phyloP scores from a whole-genome alignment of 1,140 invertebrate species.

The Apocrypta bakeri region DNA sequence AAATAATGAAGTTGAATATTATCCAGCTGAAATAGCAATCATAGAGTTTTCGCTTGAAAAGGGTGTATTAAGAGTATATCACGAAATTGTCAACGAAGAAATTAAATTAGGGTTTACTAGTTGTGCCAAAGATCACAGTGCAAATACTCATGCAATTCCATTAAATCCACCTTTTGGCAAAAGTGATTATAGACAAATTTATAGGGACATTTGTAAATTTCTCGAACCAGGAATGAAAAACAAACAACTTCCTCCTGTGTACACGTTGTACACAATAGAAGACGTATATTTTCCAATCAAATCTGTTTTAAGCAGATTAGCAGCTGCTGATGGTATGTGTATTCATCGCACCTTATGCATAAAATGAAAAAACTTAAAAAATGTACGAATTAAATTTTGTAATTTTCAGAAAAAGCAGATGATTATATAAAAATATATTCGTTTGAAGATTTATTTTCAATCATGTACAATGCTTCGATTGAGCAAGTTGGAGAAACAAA shows the following conservation, averaged over 20 bases:
- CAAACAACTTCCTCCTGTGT: slow-evolving; percentile 71
- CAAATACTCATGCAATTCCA: slow-evolving; percentile 73
- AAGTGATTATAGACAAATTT: slow-evolving; percentile 57
- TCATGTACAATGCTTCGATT: slow-evolving; percentile 69
- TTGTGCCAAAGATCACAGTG: slow-evolving; percentile 70
- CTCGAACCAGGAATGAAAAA: slow-evolving; percentile 56
- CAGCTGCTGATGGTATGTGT: slow-evolving; percentile 61
- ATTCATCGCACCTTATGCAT: no score
- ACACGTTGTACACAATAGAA: slow-evolving; percentile 64
- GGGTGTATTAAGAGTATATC: slow-evolving; percentile 74
- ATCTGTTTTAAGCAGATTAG: slow-evolving; percentile 70
- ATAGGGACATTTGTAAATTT: slow-evolving; percentile 68
- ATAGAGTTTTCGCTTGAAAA: slow-evolving; percentile 72
- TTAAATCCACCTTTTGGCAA: slow-evolving; percentile 62
- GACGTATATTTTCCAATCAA: slow-evolving; percentile 47
- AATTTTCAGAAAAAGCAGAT: slow-evolving; percentile 46
- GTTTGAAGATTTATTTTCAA: slow-evolving; percentile 73
- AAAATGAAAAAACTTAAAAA: neutral
- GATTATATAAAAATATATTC: slow-evolving; percentile 74
- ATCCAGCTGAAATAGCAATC: slow-evolving; percentile 69
- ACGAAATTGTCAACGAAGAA: slow-evolving; percentile 72
- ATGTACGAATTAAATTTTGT: slow-evolving; percentile 12
- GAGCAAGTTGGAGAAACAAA: slow-evolving; percentile 53
- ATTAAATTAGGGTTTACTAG: slow-evolving; percentile 75
- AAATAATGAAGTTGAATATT: slow-evolving; percentile 58